These are phyloP conservation scores for Synergus umbraculus DNA, from an alignment of 2,888 invertebrate species.

Conservation along the genomic window DNA sequence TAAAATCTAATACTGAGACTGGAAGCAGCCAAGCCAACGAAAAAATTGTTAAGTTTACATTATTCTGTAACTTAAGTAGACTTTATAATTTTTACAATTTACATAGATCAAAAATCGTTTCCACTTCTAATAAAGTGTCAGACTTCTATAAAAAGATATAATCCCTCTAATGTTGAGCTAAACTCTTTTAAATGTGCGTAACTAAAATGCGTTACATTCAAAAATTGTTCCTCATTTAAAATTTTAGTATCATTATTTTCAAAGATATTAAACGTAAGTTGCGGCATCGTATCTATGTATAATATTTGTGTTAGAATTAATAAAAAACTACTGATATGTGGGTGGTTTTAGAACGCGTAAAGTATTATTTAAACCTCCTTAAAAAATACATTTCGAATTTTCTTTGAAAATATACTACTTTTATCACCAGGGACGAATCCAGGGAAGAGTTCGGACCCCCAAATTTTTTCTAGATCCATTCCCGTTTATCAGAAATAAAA, in stretches of 20 bases:
- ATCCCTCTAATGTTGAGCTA: constrained; percentile 40
- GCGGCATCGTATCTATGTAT: not conserved
- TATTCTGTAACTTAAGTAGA: constrained; percentile 32
- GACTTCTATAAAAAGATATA: constrained; percentile 45
- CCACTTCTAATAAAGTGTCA: not conserved
- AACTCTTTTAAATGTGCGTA: not conserved
- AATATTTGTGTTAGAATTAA: constrained; percentile 11
- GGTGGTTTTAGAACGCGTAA: constrained; percentile 40
- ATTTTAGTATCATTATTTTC: not conserved
- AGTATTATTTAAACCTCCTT: constrained; percentile 46
- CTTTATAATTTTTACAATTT: not conserved
- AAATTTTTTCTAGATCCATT: constrained; percentile 29
- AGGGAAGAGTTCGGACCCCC: too few species aligned
- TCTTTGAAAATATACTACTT: constrained; percentile 47
- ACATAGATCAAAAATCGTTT: constrained; percentile 11
- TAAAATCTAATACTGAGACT: constrained; percentile 54
- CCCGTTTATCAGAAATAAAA: constrained; percentile 41
- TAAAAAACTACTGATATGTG: constrained; percentile 52
- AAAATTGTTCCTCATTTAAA: not conserved
- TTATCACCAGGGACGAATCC: constrained; percentile 45
- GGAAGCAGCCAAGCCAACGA: constrained; percentile 57
- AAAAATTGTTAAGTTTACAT: not conserved
- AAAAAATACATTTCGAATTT: constrained; percentile 44
- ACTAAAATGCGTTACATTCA: not conserved
- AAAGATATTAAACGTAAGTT: not conserved